Conservation (phyloP, 92 coral and sea anemone species). For the Metridium senile region DNA sequence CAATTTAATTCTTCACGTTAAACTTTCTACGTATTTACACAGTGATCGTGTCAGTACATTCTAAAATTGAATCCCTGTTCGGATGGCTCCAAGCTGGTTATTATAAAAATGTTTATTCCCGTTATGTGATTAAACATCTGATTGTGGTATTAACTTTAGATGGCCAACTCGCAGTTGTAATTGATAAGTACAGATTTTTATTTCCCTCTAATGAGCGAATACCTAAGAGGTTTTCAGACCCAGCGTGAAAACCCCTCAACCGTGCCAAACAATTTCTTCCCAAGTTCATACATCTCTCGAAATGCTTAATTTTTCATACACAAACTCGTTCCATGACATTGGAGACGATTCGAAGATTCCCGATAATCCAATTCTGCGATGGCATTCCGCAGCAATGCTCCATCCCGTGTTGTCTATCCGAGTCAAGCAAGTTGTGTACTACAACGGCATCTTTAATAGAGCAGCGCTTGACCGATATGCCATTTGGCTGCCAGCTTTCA, state of each 20-base stretch:
- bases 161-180: neutral
- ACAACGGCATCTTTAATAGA: conserved; percentile 22
- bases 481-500: conserved; percentile 29
- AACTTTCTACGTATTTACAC: conserved; percentile 30
- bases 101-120: neutral
- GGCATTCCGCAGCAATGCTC: conserved; percentile 12
- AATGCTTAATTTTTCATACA: neutral
- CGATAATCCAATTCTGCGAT: conserved; percentile 29
- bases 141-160: neutral
- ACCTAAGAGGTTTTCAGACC: conserved; percentile 14
- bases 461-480: conserved; percentile 27
- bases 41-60: neutral
- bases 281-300: conserved; percentile 6
- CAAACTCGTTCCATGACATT: neutral
- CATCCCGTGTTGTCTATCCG: neutral
- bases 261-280: conserved; percentile 27
- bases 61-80: neutral
- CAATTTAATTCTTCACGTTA: conserved; percentile 55
- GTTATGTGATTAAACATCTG: conserved; percentile 9
- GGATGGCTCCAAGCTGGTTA: conserved; percentile 4
- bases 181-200: neutral
- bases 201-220: neutral
- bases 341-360: neutral
- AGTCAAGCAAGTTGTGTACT: conserved; percentile 1
- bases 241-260: conserved; percentile 30